These are phyloP conservation scores for Arizona elegans DNA, from an alignment of 2,113 vertebrate genomes.

Conservation along the genomic window DNA sequence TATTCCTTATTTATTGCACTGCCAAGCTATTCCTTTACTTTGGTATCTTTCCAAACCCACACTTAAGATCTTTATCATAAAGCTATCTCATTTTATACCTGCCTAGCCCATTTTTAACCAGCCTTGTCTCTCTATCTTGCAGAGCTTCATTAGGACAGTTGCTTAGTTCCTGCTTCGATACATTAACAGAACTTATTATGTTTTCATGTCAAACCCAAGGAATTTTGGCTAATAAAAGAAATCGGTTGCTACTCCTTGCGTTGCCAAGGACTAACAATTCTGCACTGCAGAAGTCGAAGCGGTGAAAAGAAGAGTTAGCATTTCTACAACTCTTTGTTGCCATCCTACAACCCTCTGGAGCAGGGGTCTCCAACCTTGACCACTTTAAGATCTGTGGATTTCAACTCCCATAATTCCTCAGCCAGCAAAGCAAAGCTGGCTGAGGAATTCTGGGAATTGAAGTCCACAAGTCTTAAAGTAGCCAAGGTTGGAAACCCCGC, in stretches of 20 bases:
- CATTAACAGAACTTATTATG: neutral
- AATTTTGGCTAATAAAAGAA: neutral
- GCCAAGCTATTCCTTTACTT: neutral
- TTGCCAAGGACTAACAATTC: neutral
- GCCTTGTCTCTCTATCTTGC: conserved; percentile 32
- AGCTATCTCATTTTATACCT: neutral
- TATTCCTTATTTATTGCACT: neutral
- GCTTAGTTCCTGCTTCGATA: conserved; percentile 15
- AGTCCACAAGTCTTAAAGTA: too few species aligned
- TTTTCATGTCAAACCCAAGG: conserved; percentile 15
- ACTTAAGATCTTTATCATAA: conserved; percentile 4
- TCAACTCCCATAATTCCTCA: too few species aligned
- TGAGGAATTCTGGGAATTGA: too few species aligned
- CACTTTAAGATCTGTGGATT: too few species aligned
- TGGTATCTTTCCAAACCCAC: neutral
- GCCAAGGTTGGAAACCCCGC: too few species aligned
- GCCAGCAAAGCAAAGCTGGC: too few species aligned
- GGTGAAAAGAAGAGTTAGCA: neutral
- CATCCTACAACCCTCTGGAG: neutral
- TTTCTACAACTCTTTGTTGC: neutral
- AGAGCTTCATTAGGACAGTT: conserved; percentile 10
- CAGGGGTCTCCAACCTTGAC: too few species aligned
- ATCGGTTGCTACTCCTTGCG: neutral
- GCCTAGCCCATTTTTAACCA: conserved; percentile 3
- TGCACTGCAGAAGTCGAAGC: neutral